Base-by-base conservation (phyloP, 2,888 invertebrate genomes). In the Drepanosiphum platanoidis region DNA sequence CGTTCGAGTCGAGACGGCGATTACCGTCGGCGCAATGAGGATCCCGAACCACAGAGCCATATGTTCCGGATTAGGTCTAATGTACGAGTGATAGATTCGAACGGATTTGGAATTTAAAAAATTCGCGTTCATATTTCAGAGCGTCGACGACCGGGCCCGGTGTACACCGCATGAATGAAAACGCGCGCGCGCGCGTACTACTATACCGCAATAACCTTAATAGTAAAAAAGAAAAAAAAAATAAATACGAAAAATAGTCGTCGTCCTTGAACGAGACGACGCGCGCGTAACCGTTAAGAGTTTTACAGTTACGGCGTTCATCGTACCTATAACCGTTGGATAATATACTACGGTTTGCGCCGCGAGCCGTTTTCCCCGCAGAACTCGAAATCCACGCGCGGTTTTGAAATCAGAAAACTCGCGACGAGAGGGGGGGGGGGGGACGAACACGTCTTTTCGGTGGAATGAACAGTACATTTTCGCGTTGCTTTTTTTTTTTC, bases 251-350 rank as follows among this genome's bases (percentile, higher is more conserved):
- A 64, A 72, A 64, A 66, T 77, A 84, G 68, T 42, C 52, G 84
- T 77, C 68, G 84, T 84, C 84, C 84, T 84, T 84, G 84, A 58
- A 18, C 58, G 39, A 84, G 68, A 32, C 68, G 15, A 68, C n/a
- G 18, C 71, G 18, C 22, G n/a, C 68, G 75, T 34, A 22, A 84
- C 75, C 75, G 75, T 84, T 84, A 84, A 66, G 66, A 52, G 66
- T 84, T 70, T 18, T 77, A 77, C 84, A 77, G 58, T 86, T 61
- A 72, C 61, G 58, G 18, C 52, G 39, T 75, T n/a, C 46, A 34
- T 7, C 80, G 58, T 30, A 39, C 13, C 52, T 42, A 18, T 13
- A 22, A 27, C n/a, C n/a, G 42, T n/a, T 5, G 13, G 64, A 36
- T 75, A 52, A 27, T 42, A 42, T 42, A 42, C 5, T 42, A 42